Percentiles rank a stretch among this genome's conserved stretches.
phyloP scores from a whole-genome alignment of 2,113 vertebrate species.

The Meles meles region DNA sequence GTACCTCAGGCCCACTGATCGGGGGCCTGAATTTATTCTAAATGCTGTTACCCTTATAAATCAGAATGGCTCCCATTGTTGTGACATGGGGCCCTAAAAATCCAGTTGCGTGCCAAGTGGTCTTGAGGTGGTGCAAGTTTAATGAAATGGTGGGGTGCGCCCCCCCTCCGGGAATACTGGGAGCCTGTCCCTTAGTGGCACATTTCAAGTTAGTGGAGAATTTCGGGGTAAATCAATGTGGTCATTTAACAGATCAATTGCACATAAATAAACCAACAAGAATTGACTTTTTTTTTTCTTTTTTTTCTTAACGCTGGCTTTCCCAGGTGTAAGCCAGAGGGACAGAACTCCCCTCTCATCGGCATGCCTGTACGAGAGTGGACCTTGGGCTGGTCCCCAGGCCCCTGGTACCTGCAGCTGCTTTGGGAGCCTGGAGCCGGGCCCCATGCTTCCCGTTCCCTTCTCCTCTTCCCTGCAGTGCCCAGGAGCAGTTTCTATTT shows the following conservation, averaged over 20 bases:
- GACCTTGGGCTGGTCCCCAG: rapidly evolving
- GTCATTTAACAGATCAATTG: not conserved
- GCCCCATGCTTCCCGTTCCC: not conserved
- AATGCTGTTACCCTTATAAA: not conserved
- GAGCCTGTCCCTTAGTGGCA: not conserved
- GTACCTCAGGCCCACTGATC: not conserved
- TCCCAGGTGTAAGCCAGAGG: not conserved
- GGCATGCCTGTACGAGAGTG: not conserved
- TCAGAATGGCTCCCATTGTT: not conserved
- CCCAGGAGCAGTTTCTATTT: not conserved
- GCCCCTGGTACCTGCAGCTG: not conserved
- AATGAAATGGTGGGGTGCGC: no score
- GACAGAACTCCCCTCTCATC: no score
- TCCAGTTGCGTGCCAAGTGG: not conserved
- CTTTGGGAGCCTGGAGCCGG: not conserved
- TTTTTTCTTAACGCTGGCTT: not conserved
- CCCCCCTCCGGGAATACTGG: not conserved
- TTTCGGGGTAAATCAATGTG: not conserved
- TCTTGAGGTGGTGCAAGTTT: not conserved
- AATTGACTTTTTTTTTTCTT: not conserved
- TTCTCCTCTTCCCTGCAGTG: not conserved
- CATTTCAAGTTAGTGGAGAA: not conserved
- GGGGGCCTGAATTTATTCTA: not conserved
- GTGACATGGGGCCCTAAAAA: not conserved
- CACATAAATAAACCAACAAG: not conserved